A percentile compares a stretch with the other conserved stretches of the same genome.
Evolutionary conservation across 2,888 invertebrate genomes (phyloP).

Genomic region (Junonia oenone): DNA sequence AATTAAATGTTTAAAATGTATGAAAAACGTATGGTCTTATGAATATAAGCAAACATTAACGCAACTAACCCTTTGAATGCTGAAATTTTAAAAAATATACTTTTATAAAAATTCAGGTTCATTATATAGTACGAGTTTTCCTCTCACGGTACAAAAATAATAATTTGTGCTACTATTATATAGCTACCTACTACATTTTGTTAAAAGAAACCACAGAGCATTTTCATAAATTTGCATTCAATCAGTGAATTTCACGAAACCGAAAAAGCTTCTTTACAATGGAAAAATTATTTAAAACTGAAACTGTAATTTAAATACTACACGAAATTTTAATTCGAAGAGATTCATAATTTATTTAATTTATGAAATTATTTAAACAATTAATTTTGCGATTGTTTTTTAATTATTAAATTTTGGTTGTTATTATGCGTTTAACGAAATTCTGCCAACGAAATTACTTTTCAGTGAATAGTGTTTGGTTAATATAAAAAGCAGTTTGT

Average conservation of each 20-base stretch:
- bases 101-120: too few relatives aligned
- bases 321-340: background rate
- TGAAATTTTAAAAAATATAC: too few relatives aligned
- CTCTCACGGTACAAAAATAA: background rate
- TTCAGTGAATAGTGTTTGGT: too few relatives aligned
- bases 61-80: too few relatives aligned
- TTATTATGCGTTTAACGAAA: background rate
- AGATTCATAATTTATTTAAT: background rate
- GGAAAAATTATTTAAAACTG: constrained; percentile 6
- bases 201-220: background rate
- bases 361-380: background rate
- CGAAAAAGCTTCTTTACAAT: constrained; percentile 1
- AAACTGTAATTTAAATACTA: constrained; percentile 5
- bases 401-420: background rate
- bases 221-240: constrained; percentile 9
- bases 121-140: background rate
- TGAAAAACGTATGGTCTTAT: too few relatives aligned
- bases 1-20: too few relatives aligned
- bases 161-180: too few relatives aligned
- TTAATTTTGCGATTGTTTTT: background rate
- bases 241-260: constrained; percentile 7
- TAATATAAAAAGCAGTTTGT: too few relatives aligned
- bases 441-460: too few relatives aligned
- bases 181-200: too few relatives aligned
- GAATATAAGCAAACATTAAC: too few relatives aligned